Base-by-base conservation (phyloP, 2,113 vertebrate genomes). In the Nesospiza acunhae region DNA sequence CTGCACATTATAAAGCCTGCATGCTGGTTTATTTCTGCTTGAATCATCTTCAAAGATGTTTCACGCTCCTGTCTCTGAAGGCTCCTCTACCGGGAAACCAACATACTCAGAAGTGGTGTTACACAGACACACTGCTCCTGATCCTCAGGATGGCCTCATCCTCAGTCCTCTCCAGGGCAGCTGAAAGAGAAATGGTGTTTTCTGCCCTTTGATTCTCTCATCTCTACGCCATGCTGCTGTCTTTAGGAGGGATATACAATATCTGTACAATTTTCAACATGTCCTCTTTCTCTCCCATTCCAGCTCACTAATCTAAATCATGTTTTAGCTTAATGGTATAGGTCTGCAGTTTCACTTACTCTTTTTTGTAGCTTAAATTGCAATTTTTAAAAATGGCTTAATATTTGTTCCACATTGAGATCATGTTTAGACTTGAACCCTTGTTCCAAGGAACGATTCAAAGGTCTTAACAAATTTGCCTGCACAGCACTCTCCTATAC, bases 401-500 rank as follows among this genome's bases (percentile, higher is more conserved):
- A 13, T 41, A 31, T 64, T 78, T 64, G 37, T 73, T 31, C 17
- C 53, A 53, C 23, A 19, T 11, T 76, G 68, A 85, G 53, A n/a
- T 42, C 19, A 16, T 20, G 23, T 62, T 64, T 83, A 50, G 46
- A 28, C 41, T 58, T 47, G 35, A 69, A 19, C 24, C 18, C 50
- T 83, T 22, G 19, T 46, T 66, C 79, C 75, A 86, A 42, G 23
- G 27, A 80, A 31, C 28, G 15, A 6, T 6, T 41, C 33, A n/a
- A 37, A 76, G 28, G 23, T 41, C 2, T 0, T 15, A 73, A 55
- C n/a, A 49, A 56, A 56, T 49, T 7, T 5, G 13, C 18, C 16
- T 44, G 6, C 1, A 0, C 35, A 52, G 15, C 53, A 15, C 47
- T 60, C 26, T 16, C 23, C 1, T 13, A 4, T 5, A 13, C 37